Base-by-base conservation (phyloP, 2,797 vertebrate species). In the Poecile montanus region DNA sequence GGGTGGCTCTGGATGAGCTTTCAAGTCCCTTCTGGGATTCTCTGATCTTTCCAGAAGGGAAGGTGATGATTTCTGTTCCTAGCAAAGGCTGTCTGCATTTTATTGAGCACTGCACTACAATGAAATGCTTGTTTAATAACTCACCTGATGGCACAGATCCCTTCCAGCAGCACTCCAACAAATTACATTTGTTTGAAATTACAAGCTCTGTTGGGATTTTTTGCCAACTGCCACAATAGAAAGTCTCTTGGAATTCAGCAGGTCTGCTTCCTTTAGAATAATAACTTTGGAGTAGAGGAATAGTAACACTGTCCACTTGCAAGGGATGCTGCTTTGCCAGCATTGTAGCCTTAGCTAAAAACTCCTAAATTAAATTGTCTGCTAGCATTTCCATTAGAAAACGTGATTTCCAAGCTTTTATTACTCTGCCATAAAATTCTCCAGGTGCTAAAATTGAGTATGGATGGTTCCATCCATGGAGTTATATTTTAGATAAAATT, bases 1-100 rank as follows among this genome's bases (percentile, higher is more conserved):
- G n/a, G 21, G 20, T 32, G 48, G 13, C 0, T 6, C 11, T 6
- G 16, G 38, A 0, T 40, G 29, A 0, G 0, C 4, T 72, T 47
- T 42, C 2, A 72, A 3, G 3, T 48, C 66, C 34, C 18, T 57
- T 40, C 18, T 13, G 47, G 27, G 19, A 48, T 48, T 63, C 45
- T 45, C 11, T 38, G 32, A 9, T 50, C 13, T 42, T 56, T 13
- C 18, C 47, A 48, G 23, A 62, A 58, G 62, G 13, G 5, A 13
- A 54, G 51, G 21, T 68, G 80, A 5, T 68, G 80, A 17, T 58
- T 40, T 29, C 38, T 72, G 51, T 54, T 30, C 10, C 3, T 16
- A 61, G 34, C 66, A 67, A 77, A 91, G 68, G 7, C 32, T 45
- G 22, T 26, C 38, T 75, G 68, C 58, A 16, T 66, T 88, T 88